phyloP scores from a whole-genome alignment of 2,113 vertebrate genomes.

The Todiramphus chloris region DNA sequence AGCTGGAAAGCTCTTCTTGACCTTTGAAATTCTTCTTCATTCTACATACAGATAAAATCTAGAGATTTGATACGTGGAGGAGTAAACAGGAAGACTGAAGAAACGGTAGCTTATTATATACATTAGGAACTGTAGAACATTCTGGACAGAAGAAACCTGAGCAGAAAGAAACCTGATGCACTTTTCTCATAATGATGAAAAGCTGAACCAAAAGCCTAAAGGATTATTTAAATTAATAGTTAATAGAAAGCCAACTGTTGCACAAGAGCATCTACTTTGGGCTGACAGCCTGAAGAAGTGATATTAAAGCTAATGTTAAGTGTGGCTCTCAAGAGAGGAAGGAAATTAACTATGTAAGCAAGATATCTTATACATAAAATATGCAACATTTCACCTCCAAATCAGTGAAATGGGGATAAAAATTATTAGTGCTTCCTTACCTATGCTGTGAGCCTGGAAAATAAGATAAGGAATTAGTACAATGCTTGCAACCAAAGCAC shows the following conservation, averaged over 20 bases:
- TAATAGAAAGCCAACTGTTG: background rate
- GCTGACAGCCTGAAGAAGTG: background rate
- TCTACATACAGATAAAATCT: background rate
- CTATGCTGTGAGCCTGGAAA: background rate
- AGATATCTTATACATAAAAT: background rate
- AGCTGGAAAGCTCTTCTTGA: background rate
- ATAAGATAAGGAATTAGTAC: background rate
- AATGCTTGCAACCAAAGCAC: background rate
- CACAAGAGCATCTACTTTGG: background rate
- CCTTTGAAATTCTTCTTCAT: background rate
- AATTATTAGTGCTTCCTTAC: background rate
- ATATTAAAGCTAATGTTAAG: background rate
- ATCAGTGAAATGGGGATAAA: background rate
- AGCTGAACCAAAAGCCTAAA: fast-evolving
- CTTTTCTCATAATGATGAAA: background rate
- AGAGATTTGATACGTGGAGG: background rate
- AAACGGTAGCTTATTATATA: background rate
- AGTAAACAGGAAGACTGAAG: background rate
- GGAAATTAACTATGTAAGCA: background rate
- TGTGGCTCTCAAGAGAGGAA: background rate
- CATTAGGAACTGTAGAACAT: background rate
- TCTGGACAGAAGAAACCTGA: background rate
- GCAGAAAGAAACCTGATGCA: background rate
- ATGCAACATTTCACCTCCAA: background rate
- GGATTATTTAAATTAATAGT: background rate